Evolutionary conservation across 2,888 invertebrate genomes (phyloP).

Genomic region (Parnassius glacialis): DNA sequence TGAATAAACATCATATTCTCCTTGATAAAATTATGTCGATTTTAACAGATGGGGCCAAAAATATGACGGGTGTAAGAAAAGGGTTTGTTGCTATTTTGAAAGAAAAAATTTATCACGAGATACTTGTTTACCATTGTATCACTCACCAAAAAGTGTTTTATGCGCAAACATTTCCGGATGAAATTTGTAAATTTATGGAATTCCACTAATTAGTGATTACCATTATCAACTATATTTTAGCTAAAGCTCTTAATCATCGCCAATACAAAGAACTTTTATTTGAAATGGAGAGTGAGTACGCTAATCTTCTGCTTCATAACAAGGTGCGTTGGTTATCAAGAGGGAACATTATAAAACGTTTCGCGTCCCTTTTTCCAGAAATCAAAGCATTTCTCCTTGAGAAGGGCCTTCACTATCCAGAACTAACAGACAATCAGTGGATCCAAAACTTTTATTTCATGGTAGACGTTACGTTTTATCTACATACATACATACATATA

Average conservation of each 20-base stretch:
- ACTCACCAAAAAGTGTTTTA: conserved; percentile 2
- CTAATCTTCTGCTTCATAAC: conserved; percentile 33
- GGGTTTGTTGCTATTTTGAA: too few species aligned
- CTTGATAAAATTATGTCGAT: conserved; percentile 5
- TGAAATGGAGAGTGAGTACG: conserved; percentile 39
- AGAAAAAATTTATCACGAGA: too few species aligned
- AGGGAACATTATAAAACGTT: too few species aligned
- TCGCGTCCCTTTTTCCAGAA: too few species aligned
- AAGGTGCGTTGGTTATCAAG: conserved; percentile 19
- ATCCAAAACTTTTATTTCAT: too few species aligned
- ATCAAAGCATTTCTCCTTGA: too few species aligned
- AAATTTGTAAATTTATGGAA: conserved; percentile 11
- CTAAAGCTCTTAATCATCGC: conserved; percentile 38
- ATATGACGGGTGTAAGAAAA: conserved; percentile 3
- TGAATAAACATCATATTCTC: conserved; percentile 5
- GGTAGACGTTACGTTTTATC: too few species aligned
- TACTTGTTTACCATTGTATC: too few species aligned
- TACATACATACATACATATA: too few species aligned
- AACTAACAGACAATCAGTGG: too few species aligned
- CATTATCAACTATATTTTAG: conserved; percentile 27
- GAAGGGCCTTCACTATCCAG: too few species aligned
- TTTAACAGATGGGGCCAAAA: conserved; percentile 10
- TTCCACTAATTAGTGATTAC: conserved; percentile 7
- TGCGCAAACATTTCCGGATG: conserved; percentile 7
- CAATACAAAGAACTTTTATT: conserved; percentile 31